These are phyloP conservation scores for Zapus hudsonius DNA, from an alignment of 2,113 vertebrate species.

Conservation along the genomic window DNA sequence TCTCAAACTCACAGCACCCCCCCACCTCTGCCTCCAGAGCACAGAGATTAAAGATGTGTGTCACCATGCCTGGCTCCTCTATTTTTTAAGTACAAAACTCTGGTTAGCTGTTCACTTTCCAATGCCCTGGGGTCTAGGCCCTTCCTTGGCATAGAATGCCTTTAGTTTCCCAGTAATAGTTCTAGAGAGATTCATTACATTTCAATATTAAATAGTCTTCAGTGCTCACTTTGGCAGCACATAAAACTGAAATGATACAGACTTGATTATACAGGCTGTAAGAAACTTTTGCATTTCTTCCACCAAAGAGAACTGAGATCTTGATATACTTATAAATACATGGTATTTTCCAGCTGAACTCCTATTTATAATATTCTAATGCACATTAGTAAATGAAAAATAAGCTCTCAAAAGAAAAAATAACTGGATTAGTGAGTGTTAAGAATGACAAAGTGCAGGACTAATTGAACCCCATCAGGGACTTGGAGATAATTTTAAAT, in stretches of 20 bases:
- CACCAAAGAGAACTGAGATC: conserved; percentile 56
- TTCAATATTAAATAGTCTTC: conserved; percentile 72
- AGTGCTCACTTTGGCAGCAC: background rate
- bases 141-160: conserved; percentile 55
- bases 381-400: conserved; percentile 55
- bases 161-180: conserved; percentile 37
- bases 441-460: conserved; percentile 66
- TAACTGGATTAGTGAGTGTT: conserved; percentile 43
- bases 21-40: no score
- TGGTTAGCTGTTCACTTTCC: conserved; percentile 72
- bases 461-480: conserved; percentile 62
- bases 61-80: no score
- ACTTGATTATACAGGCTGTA: conserved; percentile 60
- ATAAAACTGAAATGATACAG: no score
- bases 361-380: conserved; percentile 61
- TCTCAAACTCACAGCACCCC: no score
- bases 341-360: background rate
- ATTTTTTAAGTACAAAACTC: conserved; percentile 80
- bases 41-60: no score
- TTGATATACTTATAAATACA: conserved; percentile 20
- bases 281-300: conserved; percentile 43
- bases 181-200: conserved; percentile 66
- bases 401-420: conserved; percentile 38
- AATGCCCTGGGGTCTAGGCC: conserved; percentile 57
- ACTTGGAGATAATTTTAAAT: conserved; percentile 63